Percentiles rank a stretch among this genome's conserved stretches.
phyloP scores from a whole-genome alignment of 2,113 vertebrate species.

The Lamprotornis superbus region DNA sequence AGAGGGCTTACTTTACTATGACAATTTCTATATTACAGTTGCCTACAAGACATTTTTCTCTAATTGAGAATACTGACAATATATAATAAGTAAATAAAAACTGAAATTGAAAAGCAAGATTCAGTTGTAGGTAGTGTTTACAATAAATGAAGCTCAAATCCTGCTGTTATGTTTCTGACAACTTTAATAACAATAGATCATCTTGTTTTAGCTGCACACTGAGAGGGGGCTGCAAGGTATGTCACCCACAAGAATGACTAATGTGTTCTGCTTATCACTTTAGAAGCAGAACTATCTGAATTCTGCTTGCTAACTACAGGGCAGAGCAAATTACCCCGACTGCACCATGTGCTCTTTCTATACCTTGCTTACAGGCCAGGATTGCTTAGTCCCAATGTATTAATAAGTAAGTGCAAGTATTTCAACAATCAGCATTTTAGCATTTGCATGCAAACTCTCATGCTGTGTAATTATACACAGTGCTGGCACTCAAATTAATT shows the following conservation, averaged over 20 bases:
- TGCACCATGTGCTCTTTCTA: constrained; percentile 43
- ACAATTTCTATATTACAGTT: background rate
- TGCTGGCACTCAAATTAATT: constrained; percentile 92
- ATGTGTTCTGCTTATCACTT: constrained; percentile 67
- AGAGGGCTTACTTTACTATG: background rate
- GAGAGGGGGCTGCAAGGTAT: constrained; percentile 65
- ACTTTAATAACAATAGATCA: constrained; percentile 53
- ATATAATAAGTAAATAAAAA: constrained; percentile 45
- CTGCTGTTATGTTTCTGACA: constrained; percentile 14
- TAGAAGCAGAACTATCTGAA: constrained; percentile 71
- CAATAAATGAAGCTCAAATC: background rate
- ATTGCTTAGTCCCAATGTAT: constrained; percentile 74
- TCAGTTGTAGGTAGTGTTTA: constrained; percentile 4
- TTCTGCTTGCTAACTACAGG: constrained; percentile 69
- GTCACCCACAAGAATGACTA: constrained; percentile 57
- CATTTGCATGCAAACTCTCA: constrained; percentile 83
- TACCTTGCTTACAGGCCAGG: constrained; percentile 70
- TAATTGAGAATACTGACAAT: constrained; percentile 34
- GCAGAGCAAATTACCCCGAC: constrained; percentile 67
- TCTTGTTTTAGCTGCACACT: constrained; percentile 45
- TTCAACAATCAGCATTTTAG: constrained; percentile 84
- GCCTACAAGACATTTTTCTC: background rate
- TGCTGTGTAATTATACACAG: constrained; percentile 86
- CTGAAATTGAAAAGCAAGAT: constrained; percentile 20
- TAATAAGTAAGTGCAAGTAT: constrained; percentile 78